Evolutionary conservation across 2,888 invertebrate species (phyloP).

Genomic region (Lymantria dispar): DNA sequence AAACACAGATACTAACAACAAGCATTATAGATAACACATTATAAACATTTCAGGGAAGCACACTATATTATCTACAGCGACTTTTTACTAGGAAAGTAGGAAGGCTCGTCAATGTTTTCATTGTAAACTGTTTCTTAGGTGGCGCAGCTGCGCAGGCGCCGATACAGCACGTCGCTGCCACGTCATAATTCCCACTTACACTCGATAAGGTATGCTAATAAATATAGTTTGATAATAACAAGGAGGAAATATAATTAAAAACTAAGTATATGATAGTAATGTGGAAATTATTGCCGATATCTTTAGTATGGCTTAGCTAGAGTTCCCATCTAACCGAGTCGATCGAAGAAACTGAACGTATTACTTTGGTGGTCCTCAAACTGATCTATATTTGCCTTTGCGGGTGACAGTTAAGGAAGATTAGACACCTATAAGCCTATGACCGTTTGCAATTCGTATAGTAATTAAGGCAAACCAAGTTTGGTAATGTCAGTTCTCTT

Average conservation of each 20-base stretch:
- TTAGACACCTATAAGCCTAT: no score
- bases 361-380: no score
- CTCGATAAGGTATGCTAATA: slow-evolving; percentile 6
- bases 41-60: slow-evolving; percentile 1
- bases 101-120: slow-evolving; percentile 14
- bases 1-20: background rate
- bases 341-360: no score
- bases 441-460: no score
- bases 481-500: no score
- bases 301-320: no score
- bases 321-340: no score
- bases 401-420: no score
- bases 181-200: slow-evolving; percentile 26
- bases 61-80: background rate
- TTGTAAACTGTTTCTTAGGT: slow-evolving; percentile 13
- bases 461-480: no score
- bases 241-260: background rate
- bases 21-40: background rate
- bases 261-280: background rate
- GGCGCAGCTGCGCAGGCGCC: slow-evolving; percentile 31
- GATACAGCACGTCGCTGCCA: slow-evolving; percentile 29
- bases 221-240: slow-evolving; percentile 2
- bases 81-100: slow-evolving; percentile 9
- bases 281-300: background rate
- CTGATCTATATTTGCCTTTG: no score